These are phyloP conservation scores for Eilema depressum DNA, from an alignment of 2,888 invertebrate species.

Conservation along the genomic window DNA sequence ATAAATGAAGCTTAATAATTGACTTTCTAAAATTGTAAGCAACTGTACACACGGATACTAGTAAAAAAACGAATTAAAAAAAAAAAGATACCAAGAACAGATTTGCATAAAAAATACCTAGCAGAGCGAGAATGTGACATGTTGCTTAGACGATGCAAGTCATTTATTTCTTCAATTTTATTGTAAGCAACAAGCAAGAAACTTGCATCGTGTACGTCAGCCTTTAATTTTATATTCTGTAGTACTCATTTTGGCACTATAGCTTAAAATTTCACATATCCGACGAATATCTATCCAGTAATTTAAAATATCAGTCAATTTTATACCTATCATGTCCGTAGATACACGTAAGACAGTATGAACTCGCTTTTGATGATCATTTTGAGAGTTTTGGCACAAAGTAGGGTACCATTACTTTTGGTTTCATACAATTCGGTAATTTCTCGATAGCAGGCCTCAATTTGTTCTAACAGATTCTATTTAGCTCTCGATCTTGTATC, in stretches of 20 bases:
- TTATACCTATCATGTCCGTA: conserved; percentile 21
- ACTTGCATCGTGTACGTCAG: no score
- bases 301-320: conserved; percentile 23
- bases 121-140: no score
- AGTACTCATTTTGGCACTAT: conserved; percentile 35
- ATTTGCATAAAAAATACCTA: no score
- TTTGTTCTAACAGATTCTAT: neutral
- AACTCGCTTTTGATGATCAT: conserved; percentile 5
- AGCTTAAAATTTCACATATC: conserved; percentile 24
- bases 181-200: no score
- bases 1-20: no score
- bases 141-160: no score
- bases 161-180: no score
- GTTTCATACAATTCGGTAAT: neutral
- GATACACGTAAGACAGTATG: neutral
- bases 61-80: no score
- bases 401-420: neutral
- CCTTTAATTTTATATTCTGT: conserved; percentile 8
- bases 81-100: no score
- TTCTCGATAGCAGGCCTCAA: neutral
- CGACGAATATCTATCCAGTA: conserved; percentile 17
- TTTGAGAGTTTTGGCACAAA: conserved; percentile 9
- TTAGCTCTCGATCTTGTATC: conserved; percentile 29
- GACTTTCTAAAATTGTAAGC: no score
- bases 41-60: no score